Percentiles rank a stretch among this genome's conserved stretches.
These are phyloP conservation scores for Iguana delicatissima DNA, from an alignment of 2,797 vertebrate species.

Conservation along the genomic window DNA sequence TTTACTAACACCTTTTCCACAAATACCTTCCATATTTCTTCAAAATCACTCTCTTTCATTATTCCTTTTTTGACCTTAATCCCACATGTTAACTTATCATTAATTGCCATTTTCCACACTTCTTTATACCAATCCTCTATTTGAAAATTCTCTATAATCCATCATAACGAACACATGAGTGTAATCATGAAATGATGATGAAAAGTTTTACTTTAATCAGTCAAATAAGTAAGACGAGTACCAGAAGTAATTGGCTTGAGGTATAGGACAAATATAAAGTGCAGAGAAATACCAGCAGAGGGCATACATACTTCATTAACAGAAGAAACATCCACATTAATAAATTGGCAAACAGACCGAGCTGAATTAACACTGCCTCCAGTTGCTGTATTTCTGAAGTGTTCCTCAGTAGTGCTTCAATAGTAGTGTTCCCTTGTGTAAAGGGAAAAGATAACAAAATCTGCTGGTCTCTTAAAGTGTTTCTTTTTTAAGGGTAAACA, in stretches of 20 bases:
- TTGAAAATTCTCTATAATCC: background rate
- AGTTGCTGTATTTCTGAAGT: background rate
- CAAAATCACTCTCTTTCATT: no score
- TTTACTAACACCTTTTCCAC: no score
- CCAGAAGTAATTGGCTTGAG: background rate
- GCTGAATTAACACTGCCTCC: conserved; percentile 52
- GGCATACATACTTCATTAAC: conserved; percentile 68
- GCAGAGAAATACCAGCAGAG: conserved; percentile 67
- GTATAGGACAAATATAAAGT: conserved; percentile 13
- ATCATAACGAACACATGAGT: background rate
- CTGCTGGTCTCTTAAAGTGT: background rate
- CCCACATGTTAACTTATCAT: no score
- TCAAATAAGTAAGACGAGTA: background rate
- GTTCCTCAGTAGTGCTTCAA: background rate
- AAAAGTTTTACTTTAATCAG: background rate
- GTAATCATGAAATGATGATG: background rate
- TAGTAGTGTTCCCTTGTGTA: background rate
- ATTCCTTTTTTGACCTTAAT: no score
- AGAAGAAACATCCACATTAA: conserved; percentile 61
- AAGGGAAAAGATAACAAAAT: background rate
- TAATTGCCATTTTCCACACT: no score
- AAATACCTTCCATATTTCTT: no score
- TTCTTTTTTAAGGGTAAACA: background rate
- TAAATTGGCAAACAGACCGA: background rate
- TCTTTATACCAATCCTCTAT: no score